A percentile compares a stretch with the other conserved stretches of the same genome.
These are phyloP conservation scores for Mallotus villosus DNA, from an alignment of 2,797 vertebrate genomes.

Conservation along the genomic window DNA sequence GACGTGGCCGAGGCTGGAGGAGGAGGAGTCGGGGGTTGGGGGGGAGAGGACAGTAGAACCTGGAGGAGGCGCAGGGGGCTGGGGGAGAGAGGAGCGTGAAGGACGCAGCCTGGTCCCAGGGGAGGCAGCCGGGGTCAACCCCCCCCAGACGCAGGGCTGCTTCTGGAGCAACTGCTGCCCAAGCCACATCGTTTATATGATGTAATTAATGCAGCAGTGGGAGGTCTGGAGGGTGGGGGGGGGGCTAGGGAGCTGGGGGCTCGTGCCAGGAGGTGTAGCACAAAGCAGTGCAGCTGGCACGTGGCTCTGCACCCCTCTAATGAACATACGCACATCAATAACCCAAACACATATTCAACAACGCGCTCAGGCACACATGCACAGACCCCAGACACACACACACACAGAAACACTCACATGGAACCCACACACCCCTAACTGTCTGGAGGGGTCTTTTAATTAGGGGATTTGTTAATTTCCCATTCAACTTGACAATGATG, in stretches of 20 bases:
- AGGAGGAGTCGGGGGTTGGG: slow-evolving; percentile 62
- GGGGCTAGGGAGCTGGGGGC: slow-evolving; percentile 7
- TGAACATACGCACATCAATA: slow-evolving; percentile 25
- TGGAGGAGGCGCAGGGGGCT: slow-evolving; percentile 21
- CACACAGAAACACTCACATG: slow-evolving; percentile 8
- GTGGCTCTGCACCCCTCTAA: slow-evolving; percentile 28
- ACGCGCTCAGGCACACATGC: slow-evolving; percentile 3
- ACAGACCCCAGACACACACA: slow-evolving; percentile 13
- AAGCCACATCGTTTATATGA: slow-evolving; percentile 59
- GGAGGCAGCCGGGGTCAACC: slow-evolving; percentile 61
- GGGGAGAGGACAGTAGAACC: slow-evolving; percentile 19
- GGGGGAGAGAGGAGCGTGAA: slow-evolving; percentile 51
- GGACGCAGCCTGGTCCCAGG: slow-evolving; percentile 55
- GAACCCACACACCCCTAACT: slow-evolving; percentile 1
- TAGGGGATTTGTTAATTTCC: slow-evolving; percentile 75
- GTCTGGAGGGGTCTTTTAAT: slow-evolving; percentile 69
- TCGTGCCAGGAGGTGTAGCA: slow-evolving; percentile 49
- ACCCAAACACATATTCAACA: slow-evolving; percentile 5
- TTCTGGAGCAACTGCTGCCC: slow-evolving; percentile 46
- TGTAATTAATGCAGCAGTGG: slow-evolving; percentile 58
- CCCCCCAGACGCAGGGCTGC: slow-evolving; percentile 36
- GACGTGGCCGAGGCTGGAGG: slow-evolving; percentile 56
- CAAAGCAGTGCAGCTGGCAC: slow-evolving; percentile 62
- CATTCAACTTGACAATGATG: slow-evolving; percentile 71
- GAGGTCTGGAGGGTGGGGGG: slow-evolving; percentile 10